Evolutionary conservation across 1,140 invertebrate genomes (phyloP).

Genomic region (Thereuonema tuberculata): DNA sequence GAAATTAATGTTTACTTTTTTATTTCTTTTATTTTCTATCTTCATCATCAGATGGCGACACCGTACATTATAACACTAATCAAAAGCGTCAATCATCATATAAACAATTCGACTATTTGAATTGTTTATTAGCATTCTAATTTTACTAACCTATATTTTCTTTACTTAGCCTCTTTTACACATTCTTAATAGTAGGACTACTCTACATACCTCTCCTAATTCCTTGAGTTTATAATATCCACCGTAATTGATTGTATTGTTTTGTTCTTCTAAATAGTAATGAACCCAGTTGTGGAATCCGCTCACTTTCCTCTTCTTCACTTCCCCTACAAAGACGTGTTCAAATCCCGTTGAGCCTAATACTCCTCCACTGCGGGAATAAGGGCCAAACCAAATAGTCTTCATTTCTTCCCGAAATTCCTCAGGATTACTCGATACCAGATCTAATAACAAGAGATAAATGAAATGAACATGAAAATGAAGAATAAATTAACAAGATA

Average conservation of each 20-base stretch:
- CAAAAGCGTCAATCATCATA: too few relatives aligned
- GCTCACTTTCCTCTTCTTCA: constrained; percentile 50
- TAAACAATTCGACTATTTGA: too few relatives aligned
- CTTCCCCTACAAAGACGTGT: constrained; percentile 70
- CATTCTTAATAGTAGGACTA: too few relatives aligned
- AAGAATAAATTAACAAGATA: neutral
- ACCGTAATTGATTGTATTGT: constrained; percentile 53
- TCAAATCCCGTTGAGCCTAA: constrained; percentile 71
- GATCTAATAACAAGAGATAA: too few relatives aligned
- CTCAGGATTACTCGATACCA: neutral
- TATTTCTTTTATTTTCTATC: too few relatives aligned
- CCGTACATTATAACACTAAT: too few relatives aligned
- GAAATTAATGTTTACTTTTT: too few relatives aligned
- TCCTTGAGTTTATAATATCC: constrained; percentile 39
- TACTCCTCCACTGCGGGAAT: constrained; percentile 52
- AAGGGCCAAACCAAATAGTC: constrained; percentile 38
- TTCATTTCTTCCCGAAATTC: neutral
- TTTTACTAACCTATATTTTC: too few relatives aligned
- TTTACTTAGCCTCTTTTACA: too few relatives aligned
- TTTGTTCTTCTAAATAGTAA: constrained; percentile 54
- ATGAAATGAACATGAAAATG: neutral
- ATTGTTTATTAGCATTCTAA: too few relatives aligned
- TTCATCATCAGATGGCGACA: too few relatives aligned
- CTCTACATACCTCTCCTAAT: neutral
- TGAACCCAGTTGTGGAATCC: constrained; percentile 83